These are phyloP conservation scores for Cyphomyrus plagiostoma DNA, from an alignment of 2,113 vertebrate genomes.

Conservation along the genomic window DNA sequence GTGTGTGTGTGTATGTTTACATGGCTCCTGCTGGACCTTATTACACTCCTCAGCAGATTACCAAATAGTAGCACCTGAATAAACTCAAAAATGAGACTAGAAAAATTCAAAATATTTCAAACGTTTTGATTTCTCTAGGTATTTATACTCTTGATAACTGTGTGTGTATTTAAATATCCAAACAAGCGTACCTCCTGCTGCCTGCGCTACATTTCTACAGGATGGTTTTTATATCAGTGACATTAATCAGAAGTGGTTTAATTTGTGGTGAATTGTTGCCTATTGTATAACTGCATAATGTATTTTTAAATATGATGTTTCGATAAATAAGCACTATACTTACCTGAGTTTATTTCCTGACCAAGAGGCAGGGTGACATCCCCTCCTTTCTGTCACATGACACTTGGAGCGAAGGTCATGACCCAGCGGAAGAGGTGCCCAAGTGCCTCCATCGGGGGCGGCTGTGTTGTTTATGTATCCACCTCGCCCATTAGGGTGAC, in stretches of 20 bases:
- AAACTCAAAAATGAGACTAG: background rate
- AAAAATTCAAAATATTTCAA: background rate
- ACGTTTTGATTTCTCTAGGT: background rate
- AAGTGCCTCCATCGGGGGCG: background rate
- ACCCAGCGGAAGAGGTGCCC: background rate
- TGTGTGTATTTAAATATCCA: background rate
- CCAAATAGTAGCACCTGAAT: background rate
- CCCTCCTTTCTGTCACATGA: background rate
- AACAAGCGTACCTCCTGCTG: background rate
- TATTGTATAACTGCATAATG: constrained; percentile 7
- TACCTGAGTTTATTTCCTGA: background rate
- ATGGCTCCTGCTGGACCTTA: background rate
- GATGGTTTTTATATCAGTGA: background rate
- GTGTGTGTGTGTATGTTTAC: background rate
- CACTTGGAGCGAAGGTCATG: background rate
- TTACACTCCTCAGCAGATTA: background rate
- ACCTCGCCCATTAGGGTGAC: background rate
- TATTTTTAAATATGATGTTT: background rate
- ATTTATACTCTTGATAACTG: background rate
- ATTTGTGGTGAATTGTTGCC: background rate
- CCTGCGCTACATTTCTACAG: background rate
- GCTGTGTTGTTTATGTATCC: background rate
- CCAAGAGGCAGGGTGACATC: background rate
- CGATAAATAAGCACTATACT: background rate
- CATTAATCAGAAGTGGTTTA: background rate